A percentile compares a stretch with the other conserved stretches of the same genome.
Conservation (phyloP, 2,888 invertebrate species). For the Ommatoiulus sabulosus region DNA sequence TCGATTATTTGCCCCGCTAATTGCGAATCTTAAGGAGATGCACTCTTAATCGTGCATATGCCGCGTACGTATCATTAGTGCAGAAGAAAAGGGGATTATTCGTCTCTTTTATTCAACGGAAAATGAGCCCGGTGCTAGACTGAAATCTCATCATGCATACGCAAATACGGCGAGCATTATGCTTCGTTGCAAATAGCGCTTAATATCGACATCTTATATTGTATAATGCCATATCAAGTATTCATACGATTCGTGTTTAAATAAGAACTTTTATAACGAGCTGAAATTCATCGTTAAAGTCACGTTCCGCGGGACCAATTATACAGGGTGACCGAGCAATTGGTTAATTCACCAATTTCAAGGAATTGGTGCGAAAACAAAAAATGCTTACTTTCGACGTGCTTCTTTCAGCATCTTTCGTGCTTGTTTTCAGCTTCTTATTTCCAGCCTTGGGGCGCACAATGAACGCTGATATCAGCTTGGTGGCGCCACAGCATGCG, state of each 20-base stretch:
- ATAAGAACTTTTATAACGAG: background rate
- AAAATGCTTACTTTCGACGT: too few species aligned
- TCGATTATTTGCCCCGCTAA: background rate
- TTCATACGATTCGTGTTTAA: constrained; percentile 4
- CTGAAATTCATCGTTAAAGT: background rate
- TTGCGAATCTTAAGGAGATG: constrained; percentile 21
- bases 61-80: constrained; percentile 15
- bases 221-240: constrained; percentile 4
- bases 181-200: constrained; percentile 11
- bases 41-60: constrained; percentile 7
- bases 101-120: background rate
- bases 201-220: background rate
- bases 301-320: background rate
- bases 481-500: too few species aligned
- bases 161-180: background rate
- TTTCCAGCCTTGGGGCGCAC: too few species aligned
- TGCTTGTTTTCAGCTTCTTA: too few species aligned
- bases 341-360: too few species aligned
- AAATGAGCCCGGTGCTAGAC: background rate
- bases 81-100: constrained; percentile 38
- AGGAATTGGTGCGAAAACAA: too few species aligned
- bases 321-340: too few species aligned
- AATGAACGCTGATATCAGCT: too few species aligned
- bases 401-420: too few species aligned
- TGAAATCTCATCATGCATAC: constrained; percentile 36